Evolutionary conservation across 2,888 invertebrate species (phyloP), one percentile per base, ranked within the genome.

Genomic region (Torymus aiolomorphi): DNA sequence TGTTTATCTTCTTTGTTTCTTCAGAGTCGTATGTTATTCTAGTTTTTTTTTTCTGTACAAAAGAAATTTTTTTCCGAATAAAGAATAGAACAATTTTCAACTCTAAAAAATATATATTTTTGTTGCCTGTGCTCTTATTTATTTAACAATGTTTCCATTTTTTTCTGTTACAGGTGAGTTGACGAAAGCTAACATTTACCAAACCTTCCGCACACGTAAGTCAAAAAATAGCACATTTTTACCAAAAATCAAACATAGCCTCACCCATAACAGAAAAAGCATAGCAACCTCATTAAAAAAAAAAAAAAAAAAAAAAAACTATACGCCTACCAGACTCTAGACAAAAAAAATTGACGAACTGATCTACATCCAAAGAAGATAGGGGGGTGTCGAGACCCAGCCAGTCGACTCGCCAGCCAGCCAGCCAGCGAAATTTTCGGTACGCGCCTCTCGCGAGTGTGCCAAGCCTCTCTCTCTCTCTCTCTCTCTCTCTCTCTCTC

Each of bases 381-480:
- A 42, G 42, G 42, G 42, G 42, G 42, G 42, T 42, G 42, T 42
- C 42, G 42, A 42, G 42, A 42, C 42, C 24, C n/a, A 59, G n/a
- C 18, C n/a, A n/a, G 59, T 16, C 42, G 42, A 12, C 78, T 42
- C 42, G 42, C 42, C 42, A 42, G 31, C 24, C n/a, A 59, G 14
- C 16, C 14, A n/a, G 59, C n/a, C 42, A 57, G n/a, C 78, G 72
- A 81, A 78, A 81, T 72, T 75, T 78, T 74, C 62, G 77, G 42
- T 24, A 20, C 56, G 71, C 49, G 66, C 57, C 80, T 76, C 42
- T 42, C 42, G 42, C 42, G 42, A 42, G 42, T 42, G 42, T 62
- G 59, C 61, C 67, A 18, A 67, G 49, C 57, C 42, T 42, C 42
- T 42, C 42, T 42, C 42, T 42, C 31, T 24, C n/a, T n/a, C n/a